Evolutionary conservation across 2,888 invertebrate genomes (phyloP).

Genomic region (Lasiommata megera): DNA sequence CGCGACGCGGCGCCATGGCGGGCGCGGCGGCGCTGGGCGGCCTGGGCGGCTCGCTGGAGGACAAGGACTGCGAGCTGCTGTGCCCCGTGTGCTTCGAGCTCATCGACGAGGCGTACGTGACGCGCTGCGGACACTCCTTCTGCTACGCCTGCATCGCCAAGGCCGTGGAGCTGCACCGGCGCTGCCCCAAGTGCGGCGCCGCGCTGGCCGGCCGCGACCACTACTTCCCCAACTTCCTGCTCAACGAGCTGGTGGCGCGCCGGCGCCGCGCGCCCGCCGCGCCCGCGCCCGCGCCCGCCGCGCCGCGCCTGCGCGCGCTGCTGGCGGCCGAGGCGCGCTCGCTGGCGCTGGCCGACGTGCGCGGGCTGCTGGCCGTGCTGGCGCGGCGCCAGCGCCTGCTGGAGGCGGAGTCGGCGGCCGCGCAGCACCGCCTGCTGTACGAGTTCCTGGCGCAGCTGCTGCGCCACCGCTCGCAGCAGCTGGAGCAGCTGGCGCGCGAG

Average conservation of each 20-base stretch:
- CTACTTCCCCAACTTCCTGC: constrained; percentile 92
- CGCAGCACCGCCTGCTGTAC: constrained; percentile 90
- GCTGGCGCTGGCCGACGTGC: constrained; percentile 88
- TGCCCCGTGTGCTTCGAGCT: constrained; percentile 95
- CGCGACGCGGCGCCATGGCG: constrained; percentile 60
- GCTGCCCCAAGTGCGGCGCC: constrained; percentile 93
- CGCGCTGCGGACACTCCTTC: constrained; percentile 95
- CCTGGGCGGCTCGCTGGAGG: constrained; percentile 84
- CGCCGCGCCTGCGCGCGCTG: constrained; percentile 82
- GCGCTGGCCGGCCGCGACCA: constrained; percentile 85
- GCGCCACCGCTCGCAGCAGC: constrained; percentile 84
- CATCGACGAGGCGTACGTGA: constrained; percentile 94
- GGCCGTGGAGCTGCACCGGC: constrained; percentile 89
- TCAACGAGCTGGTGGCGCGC: constrained; percentile 90
- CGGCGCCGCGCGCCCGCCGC: constrained; percentile 75
- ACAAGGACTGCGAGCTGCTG: constrained; percentile 79
- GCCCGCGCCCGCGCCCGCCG: constrained; percentile 34
- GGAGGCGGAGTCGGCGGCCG: constrained; percentile 89
- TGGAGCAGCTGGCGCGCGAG: constrained; percentile 82
- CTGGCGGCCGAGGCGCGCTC: constrained; percentile 86
- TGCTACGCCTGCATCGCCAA: constrained; percentile 94
- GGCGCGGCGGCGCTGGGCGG: constrained; percentile 77
- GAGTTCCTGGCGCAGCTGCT: constrained; percentile 91
- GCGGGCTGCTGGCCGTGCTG: constrained; percentile 89
- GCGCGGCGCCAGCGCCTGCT: constrained; percentile 89